Evolutionary conservation across 2,113 vertebrate species (phyloP), one percentile per base, ranked within the genome.

Genomic region (Sitta europaea): DNA sequence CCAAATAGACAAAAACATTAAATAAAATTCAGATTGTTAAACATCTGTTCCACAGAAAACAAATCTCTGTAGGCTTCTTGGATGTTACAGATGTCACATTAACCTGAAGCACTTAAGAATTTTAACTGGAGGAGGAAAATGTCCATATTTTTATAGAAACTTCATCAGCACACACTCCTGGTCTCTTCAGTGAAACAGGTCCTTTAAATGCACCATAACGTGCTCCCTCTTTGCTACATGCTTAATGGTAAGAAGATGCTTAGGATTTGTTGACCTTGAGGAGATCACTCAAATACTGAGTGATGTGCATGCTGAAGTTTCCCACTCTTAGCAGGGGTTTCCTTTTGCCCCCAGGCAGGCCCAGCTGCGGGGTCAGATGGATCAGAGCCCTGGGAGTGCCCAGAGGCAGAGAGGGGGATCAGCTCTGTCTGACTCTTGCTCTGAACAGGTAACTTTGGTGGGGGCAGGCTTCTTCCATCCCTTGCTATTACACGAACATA

Each of bases 31-130:
- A 35, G 71, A 73, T 36, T 85, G 72, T 76, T 93, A 70, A 93
- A 90, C 67, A 83, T 86, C 88, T 92, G 85, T 62, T 94, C 78
- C 51, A 55, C 54, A 77, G 51, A 83, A 83, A 94, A 88, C 51
- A 88, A 88, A 51, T 71, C 63, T 83, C 75, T 67, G 36, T 40
- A 31, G 92, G 59, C 25, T 78, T 86, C 43, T 19, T 55, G 67
- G 67, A 59, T 71, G 48, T 21, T 92, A 48, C 59, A 92, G 75
- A 80, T 71, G 43, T 58, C 78, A 92, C 59, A 29, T 76, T 86
- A 95, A 92, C 81, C 85, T 86, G 80, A 90, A 59, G n/a, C 22
- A 59, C 31, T 29, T 10, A 40, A 62, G 67, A 86, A 86, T 63
- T 93, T 91, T 86, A 92, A 79, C 14, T 74, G 24, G 58, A 83